Evolutionary conservation across 2,113 vertebrate species (phyloP).

Genomic region (Platichthys flesus): DNA sequence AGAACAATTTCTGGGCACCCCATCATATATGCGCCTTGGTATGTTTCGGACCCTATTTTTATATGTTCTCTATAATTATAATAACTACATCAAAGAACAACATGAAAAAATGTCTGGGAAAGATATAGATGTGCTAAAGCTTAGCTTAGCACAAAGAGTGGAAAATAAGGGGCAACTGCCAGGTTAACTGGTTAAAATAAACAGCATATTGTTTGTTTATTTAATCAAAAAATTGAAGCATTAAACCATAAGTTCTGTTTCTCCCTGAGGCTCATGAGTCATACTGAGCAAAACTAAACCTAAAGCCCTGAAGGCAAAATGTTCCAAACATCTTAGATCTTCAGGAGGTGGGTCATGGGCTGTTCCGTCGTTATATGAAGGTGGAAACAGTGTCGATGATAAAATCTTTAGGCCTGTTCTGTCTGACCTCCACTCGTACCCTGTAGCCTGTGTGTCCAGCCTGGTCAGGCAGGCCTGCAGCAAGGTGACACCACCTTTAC

Average conservation of each 20-base stretch:
- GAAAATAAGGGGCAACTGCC: not conserved
- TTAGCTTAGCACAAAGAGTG: not conserved
- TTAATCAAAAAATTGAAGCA: not conserved
- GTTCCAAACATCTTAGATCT: not conserved
- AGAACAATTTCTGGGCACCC: too few species aligned
- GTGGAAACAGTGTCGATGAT: not conserved
- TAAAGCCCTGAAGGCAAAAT: not conserved
- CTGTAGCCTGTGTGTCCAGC: slow-evolving; percentile 25
- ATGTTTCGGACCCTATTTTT: too few species aligned
- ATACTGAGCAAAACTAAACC: not conserved
- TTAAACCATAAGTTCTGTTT: not conserved
- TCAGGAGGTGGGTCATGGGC: too few species aligned
- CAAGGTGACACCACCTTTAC: slow-evolving; percentile 60
- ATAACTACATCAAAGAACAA: too few species aligned
- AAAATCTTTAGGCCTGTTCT: slow-evolving; percentile 23
- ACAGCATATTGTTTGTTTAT: not conserved
- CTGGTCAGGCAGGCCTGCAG: slow-evolving; percentile 34
- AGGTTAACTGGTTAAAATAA: not conserved
- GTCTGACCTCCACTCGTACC: slow-evolving; percentile 43
- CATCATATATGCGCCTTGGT: too few species aligned
- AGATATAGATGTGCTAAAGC: too few species aligned
- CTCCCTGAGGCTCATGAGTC: not conserved
- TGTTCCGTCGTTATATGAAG: not conserved
- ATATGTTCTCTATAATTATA: too few species aligned
- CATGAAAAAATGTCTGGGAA: too few species aligned